phyloP scores from a whole-genome alignment of 2,888 invertebrate genomes.

The Apamea crenata region DNA sequence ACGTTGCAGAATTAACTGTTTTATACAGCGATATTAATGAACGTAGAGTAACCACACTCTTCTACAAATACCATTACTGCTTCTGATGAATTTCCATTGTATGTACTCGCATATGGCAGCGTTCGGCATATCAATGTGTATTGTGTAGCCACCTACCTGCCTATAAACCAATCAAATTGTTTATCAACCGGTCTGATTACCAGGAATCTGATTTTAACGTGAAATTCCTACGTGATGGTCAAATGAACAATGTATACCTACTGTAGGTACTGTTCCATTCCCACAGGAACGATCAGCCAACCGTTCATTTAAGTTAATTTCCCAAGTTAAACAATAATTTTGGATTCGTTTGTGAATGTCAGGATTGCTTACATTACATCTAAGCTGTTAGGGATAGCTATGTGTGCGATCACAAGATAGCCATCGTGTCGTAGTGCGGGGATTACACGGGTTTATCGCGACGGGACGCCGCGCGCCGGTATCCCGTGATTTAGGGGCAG shows the following conservation, averaged over 20 bases:
- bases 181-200: background rate
- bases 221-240: background rate
- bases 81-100: slow-evolving; percentile 10
- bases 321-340: no score
- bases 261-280: background rate
- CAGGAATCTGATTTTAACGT: slow-evolving; percentile 12
- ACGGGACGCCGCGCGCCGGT: slow-evolving; percentile 50
- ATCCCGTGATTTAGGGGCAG: slow-evolving; percentile 57
- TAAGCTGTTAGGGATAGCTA: background rate
- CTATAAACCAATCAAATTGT: background rate
- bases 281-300: background rate
- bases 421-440: slow-evolving; percentile 24
- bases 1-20: background rate
- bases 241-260: background rate
- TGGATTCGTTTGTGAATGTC: background rate
- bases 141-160: background rate
- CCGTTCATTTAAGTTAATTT: background rate
- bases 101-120: background rate
- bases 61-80: background rate
- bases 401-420: slow-evolving; percentile 22
- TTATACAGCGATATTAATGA: background rate
- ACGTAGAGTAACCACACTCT: background rate
- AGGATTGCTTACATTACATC: background rate
- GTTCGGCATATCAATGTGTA: background rate
- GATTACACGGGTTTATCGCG: slow-evolving; percentile 58